These are phyloP conservation scores for Trichomalopsis sarcophagae DNA, from an alignment of 1,140 invertebrate species.

Conservation along the genomic window DNA sequence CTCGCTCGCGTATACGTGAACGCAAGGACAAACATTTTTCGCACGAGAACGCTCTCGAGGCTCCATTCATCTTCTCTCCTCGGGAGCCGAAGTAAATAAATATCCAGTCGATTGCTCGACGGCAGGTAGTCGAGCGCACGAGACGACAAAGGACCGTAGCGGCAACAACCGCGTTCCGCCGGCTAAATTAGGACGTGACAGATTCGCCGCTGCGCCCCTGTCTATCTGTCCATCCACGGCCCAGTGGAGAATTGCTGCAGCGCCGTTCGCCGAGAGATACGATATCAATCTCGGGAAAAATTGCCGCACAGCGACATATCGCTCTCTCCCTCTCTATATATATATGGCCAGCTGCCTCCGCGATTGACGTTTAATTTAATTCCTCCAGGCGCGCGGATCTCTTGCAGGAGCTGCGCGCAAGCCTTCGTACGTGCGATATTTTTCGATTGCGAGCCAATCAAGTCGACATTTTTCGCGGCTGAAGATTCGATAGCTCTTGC, in stretches of 20 bases:
- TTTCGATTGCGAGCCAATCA: background rate
- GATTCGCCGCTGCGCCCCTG: constrained; percentile 10
- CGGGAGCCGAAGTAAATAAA: constrained; percentile 20
- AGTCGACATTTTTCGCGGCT: background rate
- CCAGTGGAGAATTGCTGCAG: constrained; percentile 29
- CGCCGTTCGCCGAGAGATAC: background rate
- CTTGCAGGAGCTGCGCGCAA: background rate
- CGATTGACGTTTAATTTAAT: constrained; percentile 50
- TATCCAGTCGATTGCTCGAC: constrained; percentile 11
- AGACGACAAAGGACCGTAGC: constrained; percentile 34
- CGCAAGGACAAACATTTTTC: background rate
- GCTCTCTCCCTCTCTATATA: background rate
- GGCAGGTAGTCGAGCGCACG: background rate
- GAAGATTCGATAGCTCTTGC: too few relatives aligned
- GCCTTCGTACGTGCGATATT: background rate
- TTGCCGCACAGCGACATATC: background rate
- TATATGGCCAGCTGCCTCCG: background rate
- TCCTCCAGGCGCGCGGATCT: background rate
- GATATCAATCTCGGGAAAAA: constrained; percentile 47
- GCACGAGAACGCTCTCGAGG: background rate
- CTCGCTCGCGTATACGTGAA: background rate
- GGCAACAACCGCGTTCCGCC: constrained; percentile 1
- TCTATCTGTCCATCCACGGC: constrained; percentile 42
- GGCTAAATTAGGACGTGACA: constrained; percentile 47
- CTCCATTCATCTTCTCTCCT: background rate